phyloP scores from a whole-genome alignment of 2,888 invertebrate genomes.

The Autographa pulchrina region DNA sequence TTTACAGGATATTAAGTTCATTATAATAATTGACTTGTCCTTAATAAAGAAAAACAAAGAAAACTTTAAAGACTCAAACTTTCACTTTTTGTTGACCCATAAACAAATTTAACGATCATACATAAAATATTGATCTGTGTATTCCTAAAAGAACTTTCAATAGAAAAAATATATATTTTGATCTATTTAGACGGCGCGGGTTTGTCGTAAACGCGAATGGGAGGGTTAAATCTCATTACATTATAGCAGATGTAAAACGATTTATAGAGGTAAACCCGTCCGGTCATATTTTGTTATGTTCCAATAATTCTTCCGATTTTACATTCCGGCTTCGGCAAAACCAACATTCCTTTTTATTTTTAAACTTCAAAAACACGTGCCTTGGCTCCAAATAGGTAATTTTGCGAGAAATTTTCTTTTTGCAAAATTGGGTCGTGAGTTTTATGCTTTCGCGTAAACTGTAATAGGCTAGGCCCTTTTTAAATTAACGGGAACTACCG shows the following conservation, averaged over 20 bases:
- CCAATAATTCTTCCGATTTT: slow-evolving; percentile 81
- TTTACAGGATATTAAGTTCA: not conserved
- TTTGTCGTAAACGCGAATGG: slow-evolving; percentile 83
- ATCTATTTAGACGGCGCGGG: slow-evolving; percentile 77
- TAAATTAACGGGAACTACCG: slow-evolving; percentile 64
- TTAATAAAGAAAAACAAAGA: not conserved
- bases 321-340: slow-evolving; percentile 49
- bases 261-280: slow-evolving; percentile 81
- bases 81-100: not conserved
- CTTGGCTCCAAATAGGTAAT: slow-evolving; percentile 70
- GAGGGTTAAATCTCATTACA: slow-evolving; percentile 88
- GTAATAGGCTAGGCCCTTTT: slow-evolving; percentile 64
- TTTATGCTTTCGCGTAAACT: slow-evolving; percentile 73
- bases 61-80: not conserved
- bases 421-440: slow-evolving; percentile 69
- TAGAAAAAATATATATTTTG: slow-evolving; percentile 74
- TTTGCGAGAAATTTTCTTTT: slow-evolving; percentile 70
- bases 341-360: slow-evolving; percentile 60
- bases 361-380: slow-evolving; percentile 68
- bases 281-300: slow-evolving; percentile 85
- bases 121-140: slow-evolving; percentile 45
- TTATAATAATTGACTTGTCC: not conserved
- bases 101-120: slow-evolving; percentile 13
- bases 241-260: slow-evolving; percentile 87
- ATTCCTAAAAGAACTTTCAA: slow-evolving; percentile 53